A percentile compares a stretch with the other conserved stretches of the same genome.
Conservation (phyloP, 2,888 invertebrate genomes). For the Xestia c-nigrum region DNA sequence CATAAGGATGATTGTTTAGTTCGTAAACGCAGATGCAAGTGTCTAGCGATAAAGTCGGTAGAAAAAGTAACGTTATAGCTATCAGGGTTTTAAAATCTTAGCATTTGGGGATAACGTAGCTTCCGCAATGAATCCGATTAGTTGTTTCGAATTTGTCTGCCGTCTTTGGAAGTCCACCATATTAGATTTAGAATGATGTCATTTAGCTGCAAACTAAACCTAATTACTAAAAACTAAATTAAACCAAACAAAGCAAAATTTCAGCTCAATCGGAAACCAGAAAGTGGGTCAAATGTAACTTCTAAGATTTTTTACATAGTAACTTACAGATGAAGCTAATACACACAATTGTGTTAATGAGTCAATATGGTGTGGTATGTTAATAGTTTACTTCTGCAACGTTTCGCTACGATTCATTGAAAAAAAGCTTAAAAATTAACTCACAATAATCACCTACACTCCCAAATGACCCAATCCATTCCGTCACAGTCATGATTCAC, state of each 20-base stretch:
- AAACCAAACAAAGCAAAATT: too few species aligned
- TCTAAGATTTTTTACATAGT: background rate
- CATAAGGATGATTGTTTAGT: background rate
- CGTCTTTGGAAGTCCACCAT: background rate
- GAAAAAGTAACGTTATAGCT: too few species aligned
- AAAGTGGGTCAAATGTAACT: background rate
- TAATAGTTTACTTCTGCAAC: background rate
- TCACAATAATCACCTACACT: background rate
- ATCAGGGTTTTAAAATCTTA: too few species aligned
- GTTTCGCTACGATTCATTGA: background rate
- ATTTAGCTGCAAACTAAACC: too few species aligned
- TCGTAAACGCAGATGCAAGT: background rate
- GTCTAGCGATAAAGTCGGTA: background rate
- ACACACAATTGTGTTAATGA: background rate
- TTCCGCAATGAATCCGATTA: too few species aligned
- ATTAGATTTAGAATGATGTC: background rate
- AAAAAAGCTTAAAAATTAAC: background rate
- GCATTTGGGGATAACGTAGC: too few species aligned
- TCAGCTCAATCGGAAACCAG: background rate
- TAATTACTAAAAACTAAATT: too few species aligned
- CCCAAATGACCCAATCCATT: slow-evolving; percentile 44
- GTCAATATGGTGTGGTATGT: background rate
- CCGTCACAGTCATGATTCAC: slow-evolving; percentile 1
- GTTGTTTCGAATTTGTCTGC: background rate
- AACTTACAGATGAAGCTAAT: background rate